Conservation (phyloP, 1,140 invertebrate species). For the Heterodera schachtii region DNA sequence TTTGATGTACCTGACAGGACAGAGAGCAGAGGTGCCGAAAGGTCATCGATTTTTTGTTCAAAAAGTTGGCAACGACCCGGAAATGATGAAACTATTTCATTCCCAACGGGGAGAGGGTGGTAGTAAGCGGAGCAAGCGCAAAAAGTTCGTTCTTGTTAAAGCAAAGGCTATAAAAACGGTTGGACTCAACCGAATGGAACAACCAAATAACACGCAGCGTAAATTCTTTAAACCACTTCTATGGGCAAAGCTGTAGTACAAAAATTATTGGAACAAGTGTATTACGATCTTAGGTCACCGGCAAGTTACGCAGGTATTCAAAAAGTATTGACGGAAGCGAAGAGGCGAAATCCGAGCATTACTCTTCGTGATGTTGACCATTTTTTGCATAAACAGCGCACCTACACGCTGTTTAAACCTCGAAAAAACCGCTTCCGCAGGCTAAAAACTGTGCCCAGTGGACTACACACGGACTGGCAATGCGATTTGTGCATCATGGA, state of each 20-base stretch:
- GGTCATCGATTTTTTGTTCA: background rate
- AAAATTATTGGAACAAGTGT: conserved; percentile 17
- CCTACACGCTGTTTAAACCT: conserved; percentile 37
- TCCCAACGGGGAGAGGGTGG: background rate
- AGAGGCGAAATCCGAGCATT: conserved; percentile 30
- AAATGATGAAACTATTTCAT: background rate
- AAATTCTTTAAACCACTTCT: background rate
- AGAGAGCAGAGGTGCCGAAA: background rate
- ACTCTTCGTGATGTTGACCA: conserved; percentile 11
- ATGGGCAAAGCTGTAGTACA: conserved; percentile 22
- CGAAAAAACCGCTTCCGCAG: conserved; percentile 7
- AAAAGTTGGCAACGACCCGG: background rate
- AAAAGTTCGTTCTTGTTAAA: background rate
- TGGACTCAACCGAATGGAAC: background rate
- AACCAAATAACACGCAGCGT: background rate
- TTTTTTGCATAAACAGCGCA: conserved; percentile 28
- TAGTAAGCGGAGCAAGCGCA: background rate
- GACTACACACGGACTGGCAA: conserved; percentile 43
- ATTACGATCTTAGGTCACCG: conserved; percentile 32
- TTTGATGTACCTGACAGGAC: background rate
- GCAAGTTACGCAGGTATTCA: conserved; percentile 24
- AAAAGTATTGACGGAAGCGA: conserved; percentile 21
- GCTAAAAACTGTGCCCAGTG: conserved; percentile 18
- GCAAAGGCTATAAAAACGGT: background rate
- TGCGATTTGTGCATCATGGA: conserved; percentile 39